Percentiles rank a stretch among this genome's conserved stretches.
Evolutionary conservation across 2,797 vertebrate species (phyloP).

Genomic region (Scolopax bukidnonensis): DNA sequence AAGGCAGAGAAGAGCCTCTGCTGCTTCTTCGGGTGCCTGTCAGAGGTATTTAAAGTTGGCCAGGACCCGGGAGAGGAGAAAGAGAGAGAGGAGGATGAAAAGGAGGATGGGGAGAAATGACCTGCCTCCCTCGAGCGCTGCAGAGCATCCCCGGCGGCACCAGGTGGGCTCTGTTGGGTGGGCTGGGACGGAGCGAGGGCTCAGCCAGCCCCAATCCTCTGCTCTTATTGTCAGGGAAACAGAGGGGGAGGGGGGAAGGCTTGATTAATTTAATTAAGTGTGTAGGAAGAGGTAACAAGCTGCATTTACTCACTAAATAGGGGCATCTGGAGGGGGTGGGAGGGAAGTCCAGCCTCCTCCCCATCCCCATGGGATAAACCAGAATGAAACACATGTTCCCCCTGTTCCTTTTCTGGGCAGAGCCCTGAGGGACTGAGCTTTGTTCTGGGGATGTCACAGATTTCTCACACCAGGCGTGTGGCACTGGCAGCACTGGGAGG

Average conservation of each 20-base stretch:
- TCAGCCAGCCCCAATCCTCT: rapidly evolving
- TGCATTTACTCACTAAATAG: background rate
- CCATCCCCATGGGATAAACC: background rate
- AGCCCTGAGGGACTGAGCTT: background rate
- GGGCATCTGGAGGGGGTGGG: background rate
- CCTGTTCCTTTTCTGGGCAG: background rate
- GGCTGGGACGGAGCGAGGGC: background rate
- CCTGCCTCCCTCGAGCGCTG: rapidly evolving
- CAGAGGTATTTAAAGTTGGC: background rate
- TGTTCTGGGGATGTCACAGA: background rate
- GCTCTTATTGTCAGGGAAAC: background rate
- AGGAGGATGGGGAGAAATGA: background rate
- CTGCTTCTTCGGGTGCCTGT: background rate
- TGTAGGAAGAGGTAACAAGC: background rate
- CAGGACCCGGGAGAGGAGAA: background rate
- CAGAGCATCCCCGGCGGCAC: background rate
- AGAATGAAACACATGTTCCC: too few relatives aligned
- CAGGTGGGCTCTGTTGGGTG: background rate
- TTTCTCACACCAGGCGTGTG: rapidly evolving
- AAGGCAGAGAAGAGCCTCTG: background rate
- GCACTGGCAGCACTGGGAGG: background rate
- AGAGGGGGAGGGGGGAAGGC: background rate
- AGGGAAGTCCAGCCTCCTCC: background rate
- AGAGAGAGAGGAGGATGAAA: too few relatives aligned
- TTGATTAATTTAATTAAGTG: background rate